phyloP scores from a whole-genome alignment of 2,888 invertebrate genomes.

The Eupithecia tripunctaria region DNA sequence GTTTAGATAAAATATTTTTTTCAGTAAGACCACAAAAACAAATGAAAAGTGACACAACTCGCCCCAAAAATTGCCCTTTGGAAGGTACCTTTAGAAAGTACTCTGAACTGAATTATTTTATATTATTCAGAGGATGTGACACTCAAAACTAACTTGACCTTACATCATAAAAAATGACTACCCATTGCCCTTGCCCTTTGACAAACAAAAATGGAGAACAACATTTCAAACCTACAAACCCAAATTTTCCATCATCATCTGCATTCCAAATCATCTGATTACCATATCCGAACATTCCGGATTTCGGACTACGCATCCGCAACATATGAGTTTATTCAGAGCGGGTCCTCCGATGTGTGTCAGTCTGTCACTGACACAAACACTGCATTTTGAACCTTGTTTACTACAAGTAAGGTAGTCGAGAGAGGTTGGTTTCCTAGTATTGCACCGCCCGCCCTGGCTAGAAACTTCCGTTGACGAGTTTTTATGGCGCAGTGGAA shows the following conservation, averaged over 20 bases:
- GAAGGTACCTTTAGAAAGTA: background rate
- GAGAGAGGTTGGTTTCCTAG: conserved; percentile 35
- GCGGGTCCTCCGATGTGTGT: conserved; percentile 53
- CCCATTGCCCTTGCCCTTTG: conserved; percentile 4
- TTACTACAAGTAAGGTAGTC: conserved; percentile 8
- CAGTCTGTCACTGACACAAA: conserved; percentile 46
- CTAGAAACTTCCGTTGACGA: conserved; percentile 42
- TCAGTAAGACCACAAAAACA: background rate
- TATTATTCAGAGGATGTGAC: background rate
- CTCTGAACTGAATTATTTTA: too few relatives aligned
- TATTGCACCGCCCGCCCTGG: conserved; percentile 41
- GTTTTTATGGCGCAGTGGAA: conserved; percentile 38
- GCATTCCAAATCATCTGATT: conserved; percentile 38
- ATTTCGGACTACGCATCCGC: conserved; percentile 41
- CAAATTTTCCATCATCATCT: conserved; percentile 31
- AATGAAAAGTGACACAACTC: background rate
- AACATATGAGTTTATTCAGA: conserved; percentile 57
- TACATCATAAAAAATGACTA: background rate
- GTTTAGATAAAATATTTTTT: background rate
- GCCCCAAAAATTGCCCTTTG: background rate
- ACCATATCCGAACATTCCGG: conserved; percentile 36
- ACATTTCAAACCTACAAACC: conserved; percentile 33
- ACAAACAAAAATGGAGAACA: conserved; percentile 4
- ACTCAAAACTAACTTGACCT: background rate
- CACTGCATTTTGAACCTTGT: conserved; percentile 29